Evolutionary conservation across 2,888 invertebrate species (phyloP).

Genomic region (Entomobrya multifasciata): DNA sequence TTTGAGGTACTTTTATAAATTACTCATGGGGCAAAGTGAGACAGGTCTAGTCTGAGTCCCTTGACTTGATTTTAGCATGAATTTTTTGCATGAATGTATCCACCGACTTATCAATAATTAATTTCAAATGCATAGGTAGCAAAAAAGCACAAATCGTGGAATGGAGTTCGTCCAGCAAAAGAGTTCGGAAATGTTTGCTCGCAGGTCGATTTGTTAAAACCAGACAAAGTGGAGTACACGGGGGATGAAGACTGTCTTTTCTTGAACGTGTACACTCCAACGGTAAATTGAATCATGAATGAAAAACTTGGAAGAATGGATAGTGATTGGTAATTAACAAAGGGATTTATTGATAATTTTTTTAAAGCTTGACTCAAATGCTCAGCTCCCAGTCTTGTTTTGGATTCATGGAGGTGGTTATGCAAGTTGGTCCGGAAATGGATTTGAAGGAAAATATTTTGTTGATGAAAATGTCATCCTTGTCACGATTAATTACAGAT

Average conservation of each 20-base stretch:
- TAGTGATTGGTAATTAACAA: too few relatives aligned
- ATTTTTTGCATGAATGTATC: too few relatives aligned
- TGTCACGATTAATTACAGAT: constrained; percentile 63
- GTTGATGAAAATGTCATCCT: constrained; percentile 64
- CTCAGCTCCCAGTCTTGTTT: constrained; percentile 39
- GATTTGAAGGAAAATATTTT: constrained; percentile 62
- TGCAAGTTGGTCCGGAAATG: constrained; percentile 34
- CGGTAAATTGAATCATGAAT: too few relatives aligned
- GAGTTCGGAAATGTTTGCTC: constrained; percentile 57
- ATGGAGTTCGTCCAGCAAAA: constrained; percentile 43
- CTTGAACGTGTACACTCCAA: constrained; percentile 56
- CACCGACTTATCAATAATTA: not conserved
- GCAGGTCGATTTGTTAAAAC: constrained; percentile 23
- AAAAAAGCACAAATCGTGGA: constrained; percentile 23
- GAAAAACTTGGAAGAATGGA: too few relatives aligned
- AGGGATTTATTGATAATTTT: too few relatives aligned
- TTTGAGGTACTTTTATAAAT: constrained; percentile 51
- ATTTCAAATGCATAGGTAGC: constrained; percentile 35
- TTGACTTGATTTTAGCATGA: too few relatives aligned
- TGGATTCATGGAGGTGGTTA: constrained; percentile 61
- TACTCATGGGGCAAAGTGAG: not conserved
- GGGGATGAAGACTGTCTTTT: constrained; percentile 63
- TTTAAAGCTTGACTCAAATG: constrained; percentile 7
- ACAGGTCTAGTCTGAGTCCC: too few relatives aligned
- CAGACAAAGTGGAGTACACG: not conserved